A percentile compares a stretch with the other conserved stretches of the same genome.
Evolutionary conservation across 2,113 vertebrate genomes (phyloP).

Genomic region (Cygnus atratus): DNA sequence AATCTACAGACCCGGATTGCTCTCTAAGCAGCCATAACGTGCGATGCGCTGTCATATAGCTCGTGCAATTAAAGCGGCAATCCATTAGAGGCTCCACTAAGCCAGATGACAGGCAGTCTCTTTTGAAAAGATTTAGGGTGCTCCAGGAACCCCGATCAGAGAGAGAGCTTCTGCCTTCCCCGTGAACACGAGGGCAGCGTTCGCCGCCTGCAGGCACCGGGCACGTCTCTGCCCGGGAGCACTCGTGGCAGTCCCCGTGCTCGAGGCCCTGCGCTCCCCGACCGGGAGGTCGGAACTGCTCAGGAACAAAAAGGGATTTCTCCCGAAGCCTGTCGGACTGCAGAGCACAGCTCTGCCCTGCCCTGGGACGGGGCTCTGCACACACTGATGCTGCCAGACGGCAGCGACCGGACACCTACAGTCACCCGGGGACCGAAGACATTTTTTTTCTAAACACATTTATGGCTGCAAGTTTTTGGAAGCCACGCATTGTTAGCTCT

Average conservation of each 20-base stretch:
- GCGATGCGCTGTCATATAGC: not conserved
- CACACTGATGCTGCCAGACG: too few relatives aligned
- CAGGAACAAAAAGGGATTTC: not conserved
- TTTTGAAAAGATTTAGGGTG: not conserved
- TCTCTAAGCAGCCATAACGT: not conserved
- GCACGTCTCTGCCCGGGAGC: not conserved
- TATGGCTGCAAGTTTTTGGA: not conserved
- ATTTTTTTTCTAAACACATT: not conserved
- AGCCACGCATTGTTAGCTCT: not conserved
- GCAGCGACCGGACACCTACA: too few relatives aligned
- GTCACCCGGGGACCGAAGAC: not conserved
- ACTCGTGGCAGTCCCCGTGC: too few relatives aligned
- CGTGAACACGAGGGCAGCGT: not conserved
- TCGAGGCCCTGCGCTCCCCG: too few relatives aligned
- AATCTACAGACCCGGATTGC: not conserved
- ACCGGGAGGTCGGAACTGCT: not conserved
- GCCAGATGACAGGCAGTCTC: not conserved
- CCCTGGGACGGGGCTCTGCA: too few relatives aligned
- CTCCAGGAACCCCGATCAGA: not conserved
- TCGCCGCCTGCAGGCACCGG: not conserved
- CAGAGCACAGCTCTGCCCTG: too few relatives aligned
- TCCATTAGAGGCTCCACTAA: conserved; percentile 8
- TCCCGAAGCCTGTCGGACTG: not conserved
- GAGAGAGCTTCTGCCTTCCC: not conserved
- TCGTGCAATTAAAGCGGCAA: not conserved